phyloP scores from a whole-genome alignment of 2,888 invertebrate species.

The Noctua pronuba region DNA sequence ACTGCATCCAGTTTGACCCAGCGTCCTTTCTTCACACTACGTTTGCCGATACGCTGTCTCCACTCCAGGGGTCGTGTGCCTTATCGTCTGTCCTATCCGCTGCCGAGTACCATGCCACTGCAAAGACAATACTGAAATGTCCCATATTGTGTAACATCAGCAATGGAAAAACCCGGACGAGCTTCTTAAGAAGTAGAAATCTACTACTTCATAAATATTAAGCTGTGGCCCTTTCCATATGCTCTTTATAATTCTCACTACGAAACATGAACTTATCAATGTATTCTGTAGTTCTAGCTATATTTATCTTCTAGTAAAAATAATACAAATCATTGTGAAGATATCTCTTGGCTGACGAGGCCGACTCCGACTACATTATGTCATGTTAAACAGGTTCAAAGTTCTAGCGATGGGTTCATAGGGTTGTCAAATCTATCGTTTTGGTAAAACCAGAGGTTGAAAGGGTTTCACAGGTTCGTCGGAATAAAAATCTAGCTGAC shows the following conservation, averaged over 20 bases:
- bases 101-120: background rate
- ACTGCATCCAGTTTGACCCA: background rate
- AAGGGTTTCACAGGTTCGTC: background rate
- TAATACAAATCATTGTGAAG: slow-evolving; percentile 42
- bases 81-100: background rate
- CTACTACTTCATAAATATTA: background rate
- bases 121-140: background rate
- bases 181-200: background rate
- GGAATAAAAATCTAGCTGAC: background rate
- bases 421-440: slow-evolving; percentile 33
- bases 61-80: background rate
- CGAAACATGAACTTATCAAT: background rate
- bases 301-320: slow-evolving; percentile 22
- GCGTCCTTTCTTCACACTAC: background rate
- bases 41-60: background rate
- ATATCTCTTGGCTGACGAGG: slow-evolving; percentile 45
- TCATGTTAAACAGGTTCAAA: slow-evolving; percentile 64
- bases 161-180: background rate
- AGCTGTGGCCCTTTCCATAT: too few relatives aligned
- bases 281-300: slow-evolving; percentile 9
- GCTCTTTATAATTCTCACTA: background rate
- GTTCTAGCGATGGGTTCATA: slow-evolving; percentile 52
- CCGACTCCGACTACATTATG: slow-evolving; percentile 52
- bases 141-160: background rate
- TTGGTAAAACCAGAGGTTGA: background rate